Base-by-base conservation (phyloP, 2,113 vertebrate species). In the Leptodactylus fuscus region DNA sequence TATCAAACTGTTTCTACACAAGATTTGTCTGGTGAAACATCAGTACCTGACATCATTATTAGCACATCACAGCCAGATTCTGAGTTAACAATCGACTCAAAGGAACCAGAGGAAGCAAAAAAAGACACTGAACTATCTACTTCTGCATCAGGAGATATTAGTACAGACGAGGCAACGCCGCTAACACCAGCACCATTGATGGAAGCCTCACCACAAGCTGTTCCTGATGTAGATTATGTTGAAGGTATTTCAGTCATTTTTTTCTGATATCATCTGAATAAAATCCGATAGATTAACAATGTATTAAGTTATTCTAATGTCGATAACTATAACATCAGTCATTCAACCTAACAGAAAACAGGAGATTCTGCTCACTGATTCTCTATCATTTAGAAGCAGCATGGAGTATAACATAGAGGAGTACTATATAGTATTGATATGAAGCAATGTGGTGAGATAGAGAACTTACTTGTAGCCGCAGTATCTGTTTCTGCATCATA, bases 191-290 rank as follows among this genome's bases (percentile, higher is more conserved):
- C 90, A 4, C 88, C 90, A 12, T 44, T 90, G 4, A 74, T 90
- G 32, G 82, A 90, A 71, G n/a, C 49, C 71, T 87, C 90, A 41
- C 15, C 91, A 62, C 88, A 89, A 89, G 89, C 62, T 32, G 88
- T 91, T 36, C 87, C 91, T 46, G 90, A 90, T 79, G 88, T 88
- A 49, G 88, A 89, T 15, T 87, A 88, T 0, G 4, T 38, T 82
- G 71, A 90, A 95, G 94, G 94, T 95, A 94, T n/a, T 0, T 8
- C 44, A 46, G 2, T 24, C 36, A 44, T 6, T n/a, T 5, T 24
- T 13, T 73, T 24, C 2, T 34, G 22, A 11, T 41, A 71, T 71
- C 5, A 41, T n/a, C n/a, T 3, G 36, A n/a, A 41, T 71, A 44
- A 69, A 20, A 5, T 15, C 32, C 16, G 36, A 69, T 36, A 69